Percentiles rank a stretch among this genome's conserved stretches.
phyloP scores from a whole-genome alignment of 2,797 vertebrate species.

The Cryptoprocta ferox region DNA sequence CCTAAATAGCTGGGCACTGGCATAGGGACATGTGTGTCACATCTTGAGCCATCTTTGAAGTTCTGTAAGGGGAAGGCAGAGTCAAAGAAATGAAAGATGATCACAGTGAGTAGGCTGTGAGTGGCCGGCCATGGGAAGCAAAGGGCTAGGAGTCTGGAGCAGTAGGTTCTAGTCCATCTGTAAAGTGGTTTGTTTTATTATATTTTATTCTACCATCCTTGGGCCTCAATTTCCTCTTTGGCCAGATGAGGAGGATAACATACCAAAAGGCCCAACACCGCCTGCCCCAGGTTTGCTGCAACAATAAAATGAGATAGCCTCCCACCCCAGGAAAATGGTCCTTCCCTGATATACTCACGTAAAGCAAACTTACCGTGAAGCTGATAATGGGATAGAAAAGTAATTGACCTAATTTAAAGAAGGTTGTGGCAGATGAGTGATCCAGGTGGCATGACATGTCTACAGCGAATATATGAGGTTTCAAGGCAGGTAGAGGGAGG shows the following conservation, averaged over 20 bases:
- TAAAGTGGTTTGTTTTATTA: background rate
- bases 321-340: background rate
- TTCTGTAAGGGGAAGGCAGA: background rate
- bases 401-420: slow-evolving; percentile 17
- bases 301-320: background rate
- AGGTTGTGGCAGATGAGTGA: background rate
- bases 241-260: background rate
- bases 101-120: background rate
- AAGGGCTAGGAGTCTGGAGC: background rate
- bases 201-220: background rate
- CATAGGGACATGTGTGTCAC: background rate
- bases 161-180: background rate
- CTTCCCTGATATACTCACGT: background rate
- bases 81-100: background rate
- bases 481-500: background rate
- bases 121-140: background rate
- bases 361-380: background rate
- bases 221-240: background rate
- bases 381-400: background rate
- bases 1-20: background rate
- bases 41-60: no score
- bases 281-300: background rate
- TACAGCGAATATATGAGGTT: background rate
- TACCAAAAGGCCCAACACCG: background rate
- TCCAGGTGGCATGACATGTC: background rate